phyloP scores from a whole-genome alignment of 37 sponge, comb jelly and placozoan genomes.

The Beroe forskalii region DNA sequence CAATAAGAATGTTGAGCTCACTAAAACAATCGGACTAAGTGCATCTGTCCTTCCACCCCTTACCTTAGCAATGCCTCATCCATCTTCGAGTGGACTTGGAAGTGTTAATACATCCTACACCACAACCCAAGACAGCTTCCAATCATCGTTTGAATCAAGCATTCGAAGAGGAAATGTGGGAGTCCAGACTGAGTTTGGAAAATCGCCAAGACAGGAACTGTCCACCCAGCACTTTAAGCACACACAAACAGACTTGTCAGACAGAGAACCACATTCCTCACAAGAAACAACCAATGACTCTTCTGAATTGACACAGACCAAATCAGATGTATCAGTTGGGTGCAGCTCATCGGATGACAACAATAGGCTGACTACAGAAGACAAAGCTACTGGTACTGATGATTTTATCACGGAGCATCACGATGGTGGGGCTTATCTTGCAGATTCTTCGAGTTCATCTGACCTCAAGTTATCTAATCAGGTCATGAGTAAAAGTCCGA shows the following conservation, averaged over 20 bases:
- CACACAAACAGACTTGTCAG: conserved; percentile 5
- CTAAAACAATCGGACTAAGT: conserved; percentile 4
- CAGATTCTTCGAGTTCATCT: conserved; percentile 12
- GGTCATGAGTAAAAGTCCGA: neutral
- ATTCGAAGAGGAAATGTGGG: neutral
- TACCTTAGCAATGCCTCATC: conserved; percentile 35
- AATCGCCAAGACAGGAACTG: neutral
- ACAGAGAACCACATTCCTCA: neutral
- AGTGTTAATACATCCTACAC: conserved; percentile 57
- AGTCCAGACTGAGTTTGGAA: conserved; percentile 18
- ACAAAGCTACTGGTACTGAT: conserved; percentile 34
- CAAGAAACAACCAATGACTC: neutral
- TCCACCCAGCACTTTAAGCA: neutral
- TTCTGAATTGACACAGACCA: conserved; percentile 34
- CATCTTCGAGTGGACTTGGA: conserved; percentile 46
- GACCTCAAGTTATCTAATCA: neutral
- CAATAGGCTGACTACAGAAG: conserved; percentile 4
- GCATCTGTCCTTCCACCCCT: conserved; percentile 1
- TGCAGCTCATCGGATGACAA: conserved; percentile 28
- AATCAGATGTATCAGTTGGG: conserved; percentile 35
- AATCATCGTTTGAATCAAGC: neutral
- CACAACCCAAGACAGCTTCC: conserved; percentile 61
- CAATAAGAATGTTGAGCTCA: conserved; percentile 11
- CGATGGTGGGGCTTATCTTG: neutral
- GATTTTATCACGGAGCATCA: neutral